phyloP scores from a whole-genome alignment of 2,113 vertebrate genomes.

The Macrotis lagotis region DNA sequence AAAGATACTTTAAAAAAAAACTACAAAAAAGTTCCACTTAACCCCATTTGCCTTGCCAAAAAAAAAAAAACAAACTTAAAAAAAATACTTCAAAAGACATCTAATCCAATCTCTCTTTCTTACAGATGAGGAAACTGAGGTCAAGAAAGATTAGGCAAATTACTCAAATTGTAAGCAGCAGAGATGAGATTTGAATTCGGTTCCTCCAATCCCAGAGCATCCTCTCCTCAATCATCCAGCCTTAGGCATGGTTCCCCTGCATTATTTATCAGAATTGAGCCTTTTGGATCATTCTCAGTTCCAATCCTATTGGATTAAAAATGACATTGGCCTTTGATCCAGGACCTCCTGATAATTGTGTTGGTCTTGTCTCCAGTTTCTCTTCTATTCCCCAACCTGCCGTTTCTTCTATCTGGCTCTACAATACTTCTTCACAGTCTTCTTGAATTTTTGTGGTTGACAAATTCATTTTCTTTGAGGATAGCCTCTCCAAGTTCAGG shows the following conservation, averaged over 20 bases:
- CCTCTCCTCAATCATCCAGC: neutral
- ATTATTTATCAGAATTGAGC: neutral
- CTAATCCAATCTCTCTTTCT: neutral
- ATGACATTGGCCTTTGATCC: neutral
- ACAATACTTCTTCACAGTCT: neutral
- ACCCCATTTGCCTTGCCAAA: no score
- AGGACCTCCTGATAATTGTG: neutral
- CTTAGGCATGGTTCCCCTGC: neutral
- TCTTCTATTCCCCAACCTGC: no score
- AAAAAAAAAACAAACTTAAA: no score
- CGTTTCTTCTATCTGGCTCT: neutral
- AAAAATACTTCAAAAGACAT: neutral
- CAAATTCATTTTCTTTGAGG: neutral
- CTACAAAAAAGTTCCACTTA: no score
- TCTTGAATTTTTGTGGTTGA: neutral
- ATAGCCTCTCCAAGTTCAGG: neutral
- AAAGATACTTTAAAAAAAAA: neutral
- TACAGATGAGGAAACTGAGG: neutral
- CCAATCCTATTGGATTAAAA: neutral
- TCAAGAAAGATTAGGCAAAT: neutral
- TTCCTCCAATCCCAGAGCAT: neutral
- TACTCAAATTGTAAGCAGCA: neutral
- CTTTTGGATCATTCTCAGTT: neutral
- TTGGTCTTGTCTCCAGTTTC: neutral
- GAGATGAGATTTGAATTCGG: neutral